phyloP scores from a whole-genome alignment of 1,140 invertebrate species.

The Camponotus vicinus region DNA sequence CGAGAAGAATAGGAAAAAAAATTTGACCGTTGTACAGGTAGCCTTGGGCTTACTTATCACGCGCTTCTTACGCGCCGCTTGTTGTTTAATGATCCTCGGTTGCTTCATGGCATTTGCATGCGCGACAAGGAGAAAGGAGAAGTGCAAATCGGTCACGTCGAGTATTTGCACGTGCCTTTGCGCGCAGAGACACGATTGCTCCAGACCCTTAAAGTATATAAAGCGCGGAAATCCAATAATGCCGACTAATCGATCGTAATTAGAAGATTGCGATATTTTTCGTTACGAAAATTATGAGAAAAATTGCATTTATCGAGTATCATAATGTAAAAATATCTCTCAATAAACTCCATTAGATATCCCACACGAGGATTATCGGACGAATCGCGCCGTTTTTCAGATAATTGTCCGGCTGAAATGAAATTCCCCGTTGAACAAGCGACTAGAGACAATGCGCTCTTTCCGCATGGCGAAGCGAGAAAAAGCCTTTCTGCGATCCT shows the following conservation, averaged over 20 bases:
- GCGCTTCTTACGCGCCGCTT: conserved; percentile 20
- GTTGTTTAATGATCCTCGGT: conserved; percentile 48
- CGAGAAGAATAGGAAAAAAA: not conserved
- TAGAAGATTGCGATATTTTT: not conserved
- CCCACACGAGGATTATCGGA: not conserved
- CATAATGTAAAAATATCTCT: not conserved
- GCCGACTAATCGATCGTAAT: not conserved
- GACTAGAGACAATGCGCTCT: not conserved
- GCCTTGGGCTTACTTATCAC: conserved; percentile 6
- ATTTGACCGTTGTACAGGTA: conserved; percentile 10
- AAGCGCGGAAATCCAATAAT: not conserved
- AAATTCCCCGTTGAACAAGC: conserved; percentile 53
- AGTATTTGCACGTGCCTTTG: conserved; percentile 48
- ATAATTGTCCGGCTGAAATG: conserved; percentile 43
- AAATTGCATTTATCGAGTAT: not conserved
- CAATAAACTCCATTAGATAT: conserved; percentile 13
- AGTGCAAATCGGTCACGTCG: conserved; percentile 17
- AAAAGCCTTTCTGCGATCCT: not conserved
- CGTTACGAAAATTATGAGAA: not conserved
- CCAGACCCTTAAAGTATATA: not conserved
- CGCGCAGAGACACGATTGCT: not conserved
- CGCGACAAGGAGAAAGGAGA: conserved; percentile 2
- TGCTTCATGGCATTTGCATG: conserved; percentile 44
- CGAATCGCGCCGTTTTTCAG: not conserved
- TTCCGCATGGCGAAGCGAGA: not conserved